phyloP scores from a whole-genome alignment of 2,888 invertebrate species.

The Caradrina clavipalpis region DNA sequence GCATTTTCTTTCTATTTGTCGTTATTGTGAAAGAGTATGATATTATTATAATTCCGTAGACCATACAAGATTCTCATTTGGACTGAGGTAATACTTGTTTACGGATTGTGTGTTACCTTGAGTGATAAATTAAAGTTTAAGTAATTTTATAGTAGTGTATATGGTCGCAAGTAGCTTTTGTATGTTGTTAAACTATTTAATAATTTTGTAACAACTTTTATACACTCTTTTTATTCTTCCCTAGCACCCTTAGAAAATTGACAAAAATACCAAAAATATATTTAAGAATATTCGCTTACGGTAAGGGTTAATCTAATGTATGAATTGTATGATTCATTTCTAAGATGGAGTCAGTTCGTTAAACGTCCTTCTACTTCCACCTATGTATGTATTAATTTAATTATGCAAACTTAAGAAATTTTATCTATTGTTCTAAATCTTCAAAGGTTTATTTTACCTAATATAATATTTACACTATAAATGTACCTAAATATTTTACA shows the following conservation, averaged over 20 bases:
- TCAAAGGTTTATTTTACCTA: conserved; percentile 61
- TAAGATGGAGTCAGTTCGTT: conserved; percentile 31
- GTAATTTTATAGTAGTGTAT: conserved; percentile 82
- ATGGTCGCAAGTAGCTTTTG: conserved; percentile 88
- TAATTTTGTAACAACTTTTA: conserved; percentile 90
- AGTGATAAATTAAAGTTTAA: conserved; percentile 85
- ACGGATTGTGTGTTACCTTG: conserved; percentile 81
- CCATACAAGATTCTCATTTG: conserved; percentile 75
- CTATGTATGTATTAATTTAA: conserved; percentile 46
- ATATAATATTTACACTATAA: conserved; percentile 62
- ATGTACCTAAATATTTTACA: conserved; percentile 61
- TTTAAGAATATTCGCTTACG: conserved; percentile 60
- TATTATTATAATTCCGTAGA: conserved; percentile 60
- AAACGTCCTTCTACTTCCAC: conserved; percentile 44
- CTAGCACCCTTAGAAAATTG: conserved; percentile 86
- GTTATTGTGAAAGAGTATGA: conserved; percentile 71
- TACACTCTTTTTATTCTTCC: conserved; percentile 91
- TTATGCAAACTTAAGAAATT: conserved; percentile 56
- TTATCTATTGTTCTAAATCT: conserved; percentile 61
- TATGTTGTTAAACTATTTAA: conserved; percentile 90
- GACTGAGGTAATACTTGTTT: conserved; percentile 79
- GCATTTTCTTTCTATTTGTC: conserved; percentile 68
- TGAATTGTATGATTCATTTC: conserved; percentile 40
- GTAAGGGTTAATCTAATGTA: conserved; percentile 50
- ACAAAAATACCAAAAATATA: conserved; percentile 62